Conservation (phyloP, 1,140 invertebrate genomes). For the Limonius californicus region DNA sequence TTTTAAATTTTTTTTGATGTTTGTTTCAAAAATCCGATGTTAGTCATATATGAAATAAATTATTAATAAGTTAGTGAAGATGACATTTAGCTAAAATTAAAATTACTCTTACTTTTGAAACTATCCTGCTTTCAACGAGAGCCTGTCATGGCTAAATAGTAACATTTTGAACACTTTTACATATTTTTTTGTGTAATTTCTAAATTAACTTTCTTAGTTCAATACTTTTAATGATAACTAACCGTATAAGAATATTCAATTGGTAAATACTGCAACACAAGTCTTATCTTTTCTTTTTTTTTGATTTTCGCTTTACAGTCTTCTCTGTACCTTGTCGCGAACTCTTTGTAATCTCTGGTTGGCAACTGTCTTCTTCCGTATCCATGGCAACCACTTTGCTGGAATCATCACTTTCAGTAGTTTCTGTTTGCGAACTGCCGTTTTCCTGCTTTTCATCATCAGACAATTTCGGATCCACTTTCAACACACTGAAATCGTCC, state of each 20-base stretch:
- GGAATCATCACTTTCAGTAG: slow-evolving; percentile 46
- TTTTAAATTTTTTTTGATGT: too few species aligned
- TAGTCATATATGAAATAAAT: too few species aligned
- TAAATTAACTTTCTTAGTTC: too few species aligned
- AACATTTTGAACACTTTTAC: too few species aligned
- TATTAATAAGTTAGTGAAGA: too few species aligned
- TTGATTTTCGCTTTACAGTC: slow-evolving; percentile 31
- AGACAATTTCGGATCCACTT: slow-evolving; percentile 38
- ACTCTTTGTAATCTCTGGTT: slow-evolving; percentile 15
- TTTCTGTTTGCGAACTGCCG: slow-evolving; percentile 38
- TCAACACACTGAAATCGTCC: slow-evolving; percentile 20
- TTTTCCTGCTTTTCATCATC: slow-evolving; percentile 37
- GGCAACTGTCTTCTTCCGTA: slow-evolving; percentile 26
- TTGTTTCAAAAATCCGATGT: too few species aligned
- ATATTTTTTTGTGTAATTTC: too few species aligned
- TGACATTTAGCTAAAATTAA: too few species aligned
- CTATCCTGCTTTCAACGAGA: too few species aligned
- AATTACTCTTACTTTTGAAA: too few species aligned
- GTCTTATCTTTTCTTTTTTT: slow-evolving; percentile 38
- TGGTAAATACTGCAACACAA: background rate
- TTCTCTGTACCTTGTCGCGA: slow-evolving; percentile 26
- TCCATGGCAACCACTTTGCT: slow-evolving; percentile 35
- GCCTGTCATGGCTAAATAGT: too few species aligned
- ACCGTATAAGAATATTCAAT: background rate
- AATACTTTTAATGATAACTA: too few species aligned